Conservation (phyloP, 2,113 vertebrate species). For the Pongo pygmaeus region DNA sequence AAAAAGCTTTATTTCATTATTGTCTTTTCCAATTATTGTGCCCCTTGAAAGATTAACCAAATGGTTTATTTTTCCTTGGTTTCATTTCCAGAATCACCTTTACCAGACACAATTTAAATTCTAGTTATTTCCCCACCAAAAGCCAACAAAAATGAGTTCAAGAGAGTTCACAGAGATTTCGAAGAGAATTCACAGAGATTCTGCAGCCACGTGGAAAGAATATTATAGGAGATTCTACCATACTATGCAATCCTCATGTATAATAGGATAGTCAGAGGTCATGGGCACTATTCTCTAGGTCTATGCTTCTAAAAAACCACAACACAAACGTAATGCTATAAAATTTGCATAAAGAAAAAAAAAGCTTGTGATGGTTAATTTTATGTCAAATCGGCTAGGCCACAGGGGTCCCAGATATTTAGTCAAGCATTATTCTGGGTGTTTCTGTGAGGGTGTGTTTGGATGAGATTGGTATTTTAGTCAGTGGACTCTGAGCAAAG, state of each 20-base stretch:
- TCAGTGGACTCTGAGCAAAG: background rate
- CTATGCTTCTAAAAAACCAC: background rate
- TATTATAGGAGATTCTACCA: too few relatives aligned
- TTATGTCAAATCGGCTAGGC: background rate
- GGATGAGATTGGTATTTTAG: too few relatives aligned
- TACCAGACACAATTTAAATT: background rate
- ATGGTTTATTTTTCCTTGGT: background rate
- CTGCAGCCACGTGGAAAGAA: background rate
- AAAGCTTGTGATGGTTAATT: background rate
- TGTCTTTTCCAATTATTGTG: background rate
- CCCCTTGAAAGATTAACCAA: background rate
- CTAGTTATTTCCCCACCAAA: background rate
- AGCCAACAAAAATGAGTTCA: background rate
- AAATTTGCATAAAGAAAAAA: background rate
- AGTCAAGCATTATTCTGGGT: background rate
- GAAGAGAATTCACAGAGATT: background rate
- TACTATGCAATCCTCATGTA: fast-evolving
- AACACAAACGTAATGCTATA: background rate
- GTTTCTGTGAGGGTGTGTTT: background rate
- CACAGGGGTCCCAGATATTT: background rate
- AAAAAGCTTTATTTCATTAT: background rate
- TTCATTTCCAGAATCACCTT: background rate
- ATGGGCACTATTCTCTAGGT: background rate
- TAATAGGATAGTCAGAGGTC: background rate
- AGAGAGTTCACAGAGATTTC: background rate